phyloP scores from a whole-genome alignment of 2,797 vertebrate species.

The Myotis planiceps region DNA sequence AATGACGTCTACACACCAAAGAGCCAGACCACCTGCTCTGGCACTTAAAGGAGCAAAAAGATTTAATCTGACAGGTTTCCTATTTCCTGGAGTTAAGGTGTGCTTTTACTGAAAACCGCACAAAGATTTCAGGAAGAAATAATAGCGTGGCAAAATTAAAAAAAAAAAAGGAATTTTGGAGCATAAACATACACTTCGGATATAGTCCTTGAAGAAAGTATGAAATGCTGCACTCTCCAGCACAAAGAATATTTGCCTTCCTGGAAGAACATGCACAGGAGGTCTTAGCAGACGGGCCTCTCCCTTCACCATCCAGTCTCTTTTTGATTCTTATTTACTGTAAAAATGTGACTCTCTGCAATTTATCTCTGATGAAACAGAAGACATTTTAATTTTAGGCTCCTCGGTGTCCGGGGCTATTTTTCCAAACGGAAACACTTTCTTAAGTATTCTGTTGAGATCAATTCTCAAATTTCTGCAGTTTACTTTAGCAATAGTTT shows the following conservation, averaged over 20 bases:
- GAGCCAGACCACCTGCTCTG: not conserved
- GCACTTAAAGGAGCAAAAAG: not conserved
- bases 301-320: not conserved
- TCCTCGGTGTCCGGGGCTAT: not conserved
- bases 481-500: slow-evolving; percentile 31
- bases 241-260: not conserved
- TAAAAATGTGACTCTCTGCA: not conserved
- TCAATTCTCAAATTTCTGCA: slow-evolving; percentile 17
- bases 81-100: slow-evolving; percentile 47
- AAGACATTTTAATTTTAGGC: not conserved
- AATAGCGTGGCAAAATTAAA: slow-evolving; percentile 4
- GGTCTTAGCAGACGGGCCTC: not conserved
- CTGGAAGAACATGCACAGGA: not conserved
- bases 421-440: not conserved
- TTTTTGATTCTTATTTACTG: slow-evolving; percentile 7
- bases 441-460: not conserved
- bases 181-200: not conserved
- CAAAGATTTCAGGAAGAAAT: slow-evolving; percentile 47
- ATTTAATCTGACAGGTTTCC: slow-evolving; percentile 43
- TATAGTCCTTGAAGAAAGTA: slow-evolving; percentile 15
- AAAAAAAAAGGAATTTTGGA: slow-evolving; percentile 10
- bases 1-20: not conserved
- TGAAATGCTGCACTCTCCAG: not conserved
- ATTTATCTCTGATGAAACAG: not conserved
- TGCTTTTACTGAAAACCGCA: slow-evolving; percentile 52